Evolutionary conservation across 2,888 invertebrate species (phyloP).

Genomic region (Smittia sp.): DNA sequence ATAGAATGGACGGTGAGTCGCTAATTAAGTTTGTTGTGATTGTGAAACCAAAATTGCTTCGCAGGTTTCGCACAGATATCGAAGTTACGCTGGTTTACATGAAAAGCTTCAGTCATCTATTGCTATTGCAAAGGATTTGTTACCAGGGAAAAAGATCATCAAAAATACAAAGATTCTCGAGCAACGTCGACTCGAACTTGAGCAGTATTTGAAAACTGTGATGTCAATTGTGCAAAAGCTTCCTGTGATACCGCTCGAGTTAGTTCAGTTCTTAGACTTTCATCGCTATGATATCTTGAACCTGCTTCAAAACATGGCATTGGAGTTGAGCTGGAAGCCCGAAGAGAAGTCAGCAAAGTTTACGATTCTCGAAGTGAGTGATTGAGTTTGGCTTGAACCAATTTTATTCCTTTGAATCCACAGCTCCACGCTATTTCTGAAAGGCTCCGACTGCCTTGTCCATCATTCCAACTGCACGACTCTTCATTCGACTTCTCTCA

Average conservation of each 20-base stretch:
- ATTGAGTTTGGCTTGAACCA: not conserved
- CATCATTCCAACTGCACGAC: slow-evolving; percentile 72
- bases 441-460: slow-evolving; percentile 81
- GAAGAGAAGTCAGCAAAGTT: slow-evolving; percentile 68
- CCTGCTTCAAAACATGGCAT: slow-evolving; percentile 77
- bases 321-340: slow-evolving; percentile 66
- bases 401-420: slow-evolving; percentile 48
- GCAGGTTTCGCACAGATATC: slow-evolving; percentile 54
- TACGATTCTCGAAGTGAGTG: slow-evolving; percentile 71
- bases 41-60: not conserved
- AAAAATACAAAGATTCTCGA: slow-evolving; percentile 85
- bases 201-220: slow-evolving; percentile 75
- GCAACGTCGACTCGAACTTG: slow-evolving; percentile 73
- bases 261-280: slow-evolving; percentile 84
- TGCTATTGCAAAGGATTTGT: slow-evolving; percentile 76
- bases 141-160: slow-evolving; percentile 92
- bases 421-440: slow-evolving; percentile 89
- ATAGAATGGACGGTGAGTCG: not conserved
- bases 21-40: not conserved
- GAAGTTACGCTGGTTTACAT: slow-evolving; percentile 87
- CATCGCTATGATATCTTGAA: slow-evolving; percentile 88
- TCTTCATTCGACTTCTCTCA: slow-evolving; percentile 86
- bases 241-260: slow-evolving; percentile 69
- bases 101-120: slow-evolving; percentile 71
- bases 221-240: slow-evolving; percentile 68